Base-by-base conservation (phyloP, 2,888 invertebrate genomes). In the Aphidius colemani region DNA sequence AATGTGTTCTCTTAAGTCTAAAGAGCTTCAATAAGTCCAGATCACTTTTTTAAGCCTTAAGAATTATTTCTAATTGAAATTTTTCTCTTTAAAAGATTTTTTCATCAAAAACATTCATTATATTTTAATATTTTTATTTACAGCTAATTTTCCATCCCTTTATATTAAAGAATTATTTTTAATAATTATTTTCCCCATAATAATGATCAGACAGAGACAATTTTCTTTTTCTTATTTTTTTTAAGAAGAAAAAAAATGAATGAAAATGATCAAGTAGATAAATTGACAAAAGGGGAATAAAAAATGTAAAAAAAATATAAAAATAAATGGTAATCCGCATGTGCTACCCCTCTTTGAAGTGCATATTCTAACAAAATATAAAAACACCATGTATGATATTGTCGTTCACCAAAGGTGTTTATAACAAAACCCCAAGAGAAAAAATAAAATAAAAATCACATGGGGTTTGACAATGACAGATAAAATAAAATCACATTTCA, bases 21-120 rank as follows among this genome's bases (percentile, higher is more conserved):
- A 66, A 64, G 63, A 67, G 46, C 63, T 49, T 57, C 6, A 59
- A 41, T 45, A 49, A 59, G 50, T 65, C 58, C 40, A 51, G 59
- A 55, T 65, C 65, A 66, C 67, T 67, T 67, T 67, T 63, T 49
- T 50, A 60, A 64, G 65, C 73, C 71, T 39, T 18, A 8, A 69
- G 70, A 71, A 78, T 78, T 77, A 79, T 73, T 78, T 80, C 80
- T 80, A 81, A 81, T 80, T 80, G 79, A 80, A 80, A 80, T 75
- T 72, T 70, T 70, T 70, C 71, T 75, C 18, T n/a, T n/a, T 44
- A 30, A 56, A 45, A 45, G n/a, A 13, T 18, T 18, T 18, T 18
- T 18, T 78, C 77, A 77, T 76, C 74, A 71, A 65, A 59, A 60
- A 63, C 30, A 30, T 30, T 30, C 3, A 30, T 30, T 30, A 30